Evolutionary conservation across 2,113 vertebrate genomes (phyloP).

Genomic region (Daubentonia madagascariensis): DNA sequence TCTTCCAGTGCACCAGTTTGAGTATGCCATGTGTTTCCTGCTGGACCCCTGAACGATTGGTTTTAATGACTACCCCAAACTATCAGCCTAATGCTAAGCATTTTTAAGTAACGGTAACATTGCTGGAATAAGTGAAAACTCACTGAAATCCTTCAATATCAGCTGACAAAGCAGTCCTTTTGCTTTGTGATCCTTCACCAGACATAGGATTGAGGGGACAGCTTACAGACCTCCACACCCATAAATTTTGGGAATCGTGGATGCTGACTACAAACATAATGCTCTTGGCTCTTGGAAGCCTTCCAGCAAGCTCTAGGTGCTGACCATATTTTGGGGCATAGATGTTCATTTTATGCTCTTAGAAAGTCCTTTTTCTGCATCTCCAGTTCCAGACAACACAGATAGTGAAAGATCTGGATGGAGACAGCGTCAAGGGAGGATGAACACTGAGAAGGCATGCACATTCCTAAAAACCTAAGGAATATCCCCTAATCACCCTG

Average conservation of each 20-base stretch:
- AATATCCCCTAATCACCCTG: background rate
- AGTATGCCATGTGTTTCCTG: background rate
- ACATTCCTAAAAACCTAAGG: background rate
- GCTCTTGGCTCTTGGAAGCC: background rate
- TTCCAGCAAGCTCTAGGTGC: background rate
- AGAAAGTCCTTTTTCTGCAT: background rate
- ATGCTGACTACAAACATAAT: background rate
- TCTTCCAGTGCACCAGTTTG: background rate
- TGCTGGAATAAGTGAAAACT: background rate
- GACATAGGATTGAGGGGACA: background rate
- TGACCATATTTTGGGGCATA: background rate
- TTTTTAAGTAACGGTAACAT: background rate
- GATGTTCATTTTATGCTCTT: background rate
- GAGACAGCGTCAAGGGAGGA: background rate
- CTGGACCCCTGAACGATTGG: background rate
- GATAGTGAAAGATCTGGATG: background rate
- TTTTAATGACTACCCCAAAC: background rate
- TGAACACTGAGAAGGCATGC: background rate
- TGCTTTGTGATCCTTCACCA: background rate
- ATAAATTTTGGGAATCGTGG: background rate
- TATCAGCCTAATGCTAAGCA: background rate
- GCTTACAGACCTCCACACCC: background rate
- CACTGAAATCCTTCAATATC: background rate
- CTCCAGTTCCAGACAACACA: background rate
- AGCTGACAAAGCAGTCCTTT: background rate